Evolutionary conservation across 1,140 invertebrate species (phyloP).

Genomic region (Atta colombica): DNA sequence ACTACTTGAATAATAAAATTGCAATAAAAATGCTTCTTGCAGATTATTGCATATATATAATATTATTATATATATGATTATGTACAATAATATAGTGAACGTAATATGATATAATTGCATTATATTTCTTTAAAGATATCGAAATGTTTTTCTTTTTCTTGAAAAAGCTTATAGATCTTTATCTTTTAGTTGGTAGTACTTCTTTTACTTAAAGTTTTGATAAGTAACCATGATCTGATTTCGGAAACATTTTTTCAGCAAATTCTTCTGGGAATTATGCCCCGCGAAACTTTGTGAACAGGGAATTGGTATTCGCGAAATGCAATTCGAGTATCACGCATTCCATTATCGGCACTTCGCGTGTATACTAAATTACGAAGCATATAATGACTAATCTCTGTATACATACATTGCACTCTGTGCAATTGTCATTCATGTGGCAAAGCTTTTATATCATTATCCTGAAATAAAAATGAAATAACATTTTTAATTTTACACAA

Average conservation of each 20-base stretch:
- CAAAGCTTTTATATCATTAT: background rate
- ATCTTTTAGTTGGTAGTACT: background rate
- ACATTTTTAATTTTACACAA: background rate
- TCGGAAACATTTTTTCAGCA: slow-evolving; percentile 8
- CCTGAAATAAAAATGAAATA: background rate
- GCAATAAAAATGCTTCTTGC: background rate
- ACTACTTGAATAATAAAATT: background rate
- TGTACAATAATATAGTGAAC: no score
- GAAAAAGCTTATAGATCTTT: background rate
- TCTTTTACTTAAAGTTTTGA: slow-evolving; percentile 13
- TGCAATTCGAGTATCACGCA: slow-evolving; percentile 15
- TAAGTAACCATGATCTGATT: slow-evolving; percentile 1
- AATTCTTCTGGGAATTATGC: slow-evolving; percentile 24
- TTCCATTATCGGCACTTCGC: slow-evolving; percentile 23
- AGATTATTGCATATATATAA: background rate
- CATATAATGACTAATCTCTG: slow-evolving; percentile 18
- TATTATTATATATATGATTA: background rate
- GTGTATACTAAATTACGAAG: background rate
- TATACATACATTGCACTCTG: no score
- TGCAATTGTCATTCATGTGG: slow-evolving; percentile 1
- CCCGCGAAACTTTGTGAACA: slow-evolving; percentile 4
- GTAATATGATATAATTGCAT: background rate
- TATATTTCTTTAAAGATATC: background rate
- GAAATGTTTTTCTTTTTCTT: background rate
- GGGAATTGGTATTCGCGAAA: slow-evolving; percentile 24